phyloP scores from a whole-genome alignment of 2,888 invertebrate species.

The Cosmopolites sordidus region DNA sequence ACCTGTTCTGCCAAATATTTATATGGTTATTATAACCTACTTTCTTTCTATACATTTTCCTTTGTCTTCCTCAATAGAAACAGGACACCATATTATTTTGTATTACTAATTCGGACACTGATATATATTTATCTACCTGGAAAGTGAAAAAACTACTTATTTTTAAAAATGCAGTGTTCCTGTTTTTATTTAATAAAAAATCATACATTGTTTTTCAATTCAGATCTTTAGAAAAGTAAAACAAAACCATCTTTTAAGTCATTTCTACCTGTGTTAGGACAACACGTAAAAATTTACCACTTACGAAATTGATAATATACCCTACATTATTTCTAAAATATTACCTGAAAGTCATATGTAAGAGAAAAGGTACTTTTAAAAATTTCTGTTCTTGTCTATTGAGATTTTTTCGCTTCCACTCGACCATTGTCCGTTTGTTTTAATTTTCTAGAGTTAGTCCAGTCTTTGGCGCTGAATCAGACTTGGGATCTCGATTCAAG shows the following conservation, averaged over 20 bases:
- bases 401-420: too few relatives aligned
- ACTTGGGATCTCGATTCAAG: too few relatives aligned
- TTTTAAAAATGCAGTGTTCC: background rate
- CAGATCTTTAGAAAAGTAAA: background rate
- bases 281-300: background rate
- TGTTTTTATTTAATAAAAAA: background rate
- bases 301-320: background rate
- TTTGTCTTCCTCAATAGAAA: constrained; percentile 20
- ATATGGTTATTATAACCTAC: constrained; percentile 47
- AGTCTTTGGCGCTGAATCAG: too few relatives aligned
- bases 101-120: background rate
- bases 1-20: constrained; percentile 40
- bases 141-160: background rate
- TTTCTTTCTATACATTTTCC: constrained; percentile 30
- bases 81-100: background rate
- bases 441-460: too few relatives aligned
- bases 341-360: constrained; percentile 1
- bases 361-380: background rate
- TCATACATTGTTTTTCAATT: background rate
- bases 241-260: background rate
- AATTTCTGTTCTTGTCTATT: too few relatives aligned
- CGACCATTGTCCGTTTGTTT: too few relatives aligned
- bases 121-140: background rate
- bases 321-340: background rate
- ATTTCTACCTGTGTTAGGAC: background rate